phyloP scores from a whole-genome alignment of 1,140 invertebrate species.

The Drosophila kikkawai region DNA sequence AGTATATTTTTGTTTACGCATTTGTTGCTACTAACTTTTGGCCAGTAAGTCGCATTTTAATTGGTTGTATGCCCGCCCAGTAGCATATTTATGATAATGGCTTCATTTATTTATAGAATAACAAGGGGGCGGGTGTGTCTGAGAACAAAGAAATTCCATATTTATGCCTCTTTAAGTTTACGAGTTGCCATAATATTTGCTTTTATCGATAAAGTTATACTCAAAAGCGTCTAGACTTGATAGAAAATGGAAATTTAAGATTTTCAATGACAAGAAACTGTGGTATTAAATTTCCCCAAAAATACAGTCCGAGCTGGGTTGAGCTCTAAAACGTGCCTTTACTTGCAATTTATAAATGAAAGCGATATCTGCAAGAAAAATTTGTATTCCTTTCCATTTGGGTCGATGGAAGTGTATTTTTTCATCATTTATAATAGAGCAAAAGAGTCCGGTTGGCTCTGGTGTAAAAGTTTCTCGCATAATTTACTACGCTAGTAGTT shows the following conservation, averaged over 20 bases:
- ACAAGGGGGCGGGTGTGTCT: conserved; percentile 13
- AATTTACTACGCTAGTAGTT: conserved; percentile 56
- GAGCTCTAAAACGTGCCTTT: neutral
- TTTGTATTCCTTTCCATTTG: conserved; percentile 10
- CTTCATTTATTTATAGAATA: conserved; percentile 20
- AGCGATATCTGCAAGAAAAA: conserved; percentile 16
- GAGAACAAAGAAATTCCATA: conserved; percentile 35
- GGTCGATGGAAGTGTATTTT: conserved; percentile 29
- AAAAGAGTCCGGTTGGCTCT: conserved; percentile 7
- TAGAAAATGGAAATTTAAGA: conserved; percentile 19
- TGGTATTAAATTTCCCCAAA: neutral
- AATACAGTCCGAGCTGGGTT: neutral
- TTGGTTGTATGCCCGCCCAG: conserved; percentile 36
- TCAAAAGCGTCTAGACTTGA: conserved; percentile 55
- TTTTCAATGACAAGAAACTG: neutral
- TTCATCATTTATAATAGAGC: conserved; percentile 22
- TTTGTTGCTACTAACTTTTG: conserved; percentile 10
- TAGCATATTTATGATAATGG: conserved; percentile 66
- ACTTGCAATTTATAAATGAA: conserved; percentile 23
- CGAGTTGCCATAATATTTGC: conserved; percentile 30
- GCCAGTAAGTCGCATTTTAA: conserved; percentile 34
- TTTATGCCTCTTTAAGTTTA: conserved; percentile 48
- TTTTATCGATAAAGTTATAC: conserved; percentile 35
- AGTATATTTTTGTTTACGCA: conserved; percentile 20
- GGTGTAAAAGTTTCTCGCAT: conserved; percentile 62